Percentiles rank a stretch among this genome's conserved stretches.
These are phyloP conservation scores for Melanchra persicariae DNA, from an alignment of 2,888 invertebrate genomes.

Conservation along the genomic window DNA sequence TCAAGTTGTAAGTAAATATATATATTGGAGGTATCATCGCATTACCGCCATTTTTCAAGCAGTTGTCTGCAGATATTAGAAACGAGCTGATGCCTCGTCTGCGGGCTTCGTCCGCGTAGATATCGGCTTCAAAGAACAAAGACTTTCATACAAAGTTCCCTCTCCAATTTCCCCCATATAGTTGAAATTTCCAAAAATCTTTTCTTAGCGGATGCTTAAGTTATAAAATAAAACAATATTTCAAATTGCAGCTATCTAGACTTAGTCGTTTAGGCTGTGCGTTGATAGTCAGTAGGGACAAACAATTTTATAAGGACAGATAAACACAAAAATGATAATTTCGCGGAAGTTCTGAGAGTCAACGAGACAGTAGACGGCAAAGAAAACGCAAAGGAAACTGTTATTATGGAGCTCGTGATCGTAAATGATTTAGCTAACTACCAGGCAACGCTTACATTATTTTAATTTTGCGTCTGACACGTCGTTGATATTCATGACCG, in stretches of 20 bases:
- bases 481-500: slow-evolving; percentile 21
- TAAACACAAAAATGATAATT: slow-evolving; percentile 9
- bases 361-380: slow-evolving; percentile 23
- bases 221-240: no score
- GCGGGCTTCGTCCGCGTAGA: no score
- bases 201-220: no score
- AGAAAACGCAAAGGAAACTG: slow-evolving; percentile 27
- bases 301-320: no score
- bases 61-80: not conserved
- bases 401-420: slow-evolving; percentile 45
- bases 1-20: not conserved
- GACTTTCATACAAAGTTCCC: no score
- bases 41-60: not conserved
- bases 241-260: no score
- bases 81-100: not conserved
- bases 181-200: no score
- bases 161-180: no score
- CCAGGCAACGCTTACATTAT: slow-evolving; percentile 34
- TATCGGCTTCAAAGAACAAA: no score
- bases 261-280: no score
- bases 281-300: no score
- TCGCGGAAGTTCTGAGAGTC: slow-evolving; percentile 19
- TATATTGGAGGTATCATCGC: not conserved
- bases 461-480: slow-evolving; percentile 40
- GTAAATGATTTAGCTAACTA: slow-evolving; percentile 42